Conservation (phyloP, 2,797 vertebrate species). For the Ataeniobius toweri region DNA sequence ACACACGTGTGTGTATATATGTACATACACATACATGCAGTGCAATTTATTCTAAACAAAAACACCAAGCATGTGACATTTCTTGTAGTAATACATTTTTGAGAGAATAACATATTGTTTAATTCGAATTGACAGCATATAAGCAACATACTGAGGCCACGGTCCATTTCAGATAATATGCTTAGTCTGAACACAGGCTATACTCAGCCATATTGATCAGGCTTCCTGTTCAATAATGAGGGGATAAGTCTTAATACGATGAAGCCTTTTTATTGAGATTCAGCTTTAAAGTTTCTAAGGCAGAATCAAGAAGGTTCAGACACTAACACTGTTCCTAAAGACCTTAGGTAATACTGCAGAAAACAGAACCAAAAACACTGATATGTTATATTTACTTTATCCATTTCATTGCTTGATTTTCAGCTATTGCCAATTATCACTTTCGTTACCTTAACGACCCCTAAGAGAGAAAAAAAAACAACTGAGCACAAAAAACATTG, state of each 20-base stretch:
- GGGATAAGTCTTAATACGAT: slow-evolving; percentile 71
- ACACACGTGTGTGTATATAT: too few species aligned
- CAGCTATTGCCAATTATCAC: too few species aligned
- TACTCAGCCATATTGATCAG: slow-evolving; percentile 81
- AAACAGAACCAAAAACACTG: neutral
- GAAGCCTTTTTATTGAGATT: neutral
- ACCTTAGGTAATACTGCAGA: neutral
- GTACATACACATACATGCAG: too few species aligned
- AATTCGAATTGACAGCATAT: neutral
- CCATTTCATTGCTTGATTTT: neutral
- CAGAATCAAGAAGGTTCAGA: neutral
- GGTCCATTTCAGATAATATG: slow-evolving; percentile 56
- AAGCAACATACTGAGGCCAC: neutral
- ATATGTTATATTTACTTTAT: neutral
- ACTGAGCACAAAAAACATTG: neutral
- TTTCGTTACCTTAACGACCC: neutral
- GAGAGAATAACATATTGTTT: neutral
- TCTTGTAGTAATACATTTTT: too few species aligned
- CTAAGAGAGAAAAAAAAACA: neutral
- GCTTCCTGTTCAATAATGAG: slow-evolving; percentile 62
- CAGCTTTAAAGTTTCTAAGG: neutral
- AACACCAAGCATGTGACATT: too few species aligned
- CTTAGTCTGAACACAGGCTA: slow-evolving; percentile 49
- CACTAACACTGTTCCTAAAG: neutral
- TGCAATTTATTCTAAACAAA: too few species aligned